Conservation (phyloP, 2,113 vertebrate species). For the Phocoena phocoena region DNA sequence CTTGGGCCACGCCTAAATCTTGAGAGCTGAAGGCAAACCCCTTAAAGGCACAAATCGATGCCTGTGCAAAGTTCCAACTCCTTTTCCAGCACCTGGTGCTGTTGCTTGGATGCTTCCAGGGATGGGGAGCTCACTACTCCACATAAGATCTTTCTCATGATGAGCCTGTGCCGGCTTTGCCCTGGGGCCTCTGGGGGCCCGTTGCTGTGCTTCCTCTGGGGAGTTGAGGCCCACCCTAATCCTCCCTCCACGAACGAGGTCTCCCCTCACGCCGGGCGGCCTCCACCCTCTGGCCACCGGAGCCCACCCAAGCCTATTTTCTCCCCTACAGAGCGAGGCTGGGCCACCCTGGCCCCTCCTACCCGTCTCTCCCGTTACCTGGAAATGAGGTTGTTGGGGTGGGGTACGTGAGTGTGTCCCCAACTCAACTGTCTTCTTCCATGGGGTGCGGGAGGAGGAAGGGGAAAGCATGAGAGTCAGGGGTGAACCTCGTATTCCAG, state of each 20-base stretch:
- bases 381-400: neutral
- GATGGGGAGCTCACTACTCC: neutral
- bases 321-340: accelerated
- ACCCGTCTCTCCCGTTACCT: neutral
- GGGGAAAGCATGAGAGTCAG: accelerated
- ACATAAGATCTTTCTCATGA: accelerated
- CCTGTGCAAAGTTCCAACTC: neutral
- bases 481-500: neutral
- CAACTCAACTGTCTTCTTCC: no score
- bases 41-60: accelerated
- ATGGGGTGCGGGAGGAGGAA: accelerated
- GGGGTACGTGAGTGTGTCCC: no score
- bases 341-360: neutral
- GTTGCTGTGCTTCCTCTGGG: neutral
- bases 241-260: accelerated
- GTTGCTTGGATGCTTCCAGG: neutral
- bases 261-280: neutral
- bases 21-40: neutral
- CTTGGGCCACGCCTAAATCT: neutral
- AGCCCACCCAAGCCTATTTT: neutral
- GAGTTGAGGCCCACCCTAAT: neutral
- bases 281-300: neutral
- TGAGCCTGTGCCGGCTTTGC: accelerated
- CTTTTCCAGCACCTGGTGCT: no score
- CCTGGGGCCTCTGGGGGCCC: neutral